Percentiles rank a stretch among this genome's conserved stretches.
These are phyloP conservation scores for Xyliphius kryptos DNA, from an alignment of 2,113 vertebrate species.

Conservation along the genomic window DNA sequence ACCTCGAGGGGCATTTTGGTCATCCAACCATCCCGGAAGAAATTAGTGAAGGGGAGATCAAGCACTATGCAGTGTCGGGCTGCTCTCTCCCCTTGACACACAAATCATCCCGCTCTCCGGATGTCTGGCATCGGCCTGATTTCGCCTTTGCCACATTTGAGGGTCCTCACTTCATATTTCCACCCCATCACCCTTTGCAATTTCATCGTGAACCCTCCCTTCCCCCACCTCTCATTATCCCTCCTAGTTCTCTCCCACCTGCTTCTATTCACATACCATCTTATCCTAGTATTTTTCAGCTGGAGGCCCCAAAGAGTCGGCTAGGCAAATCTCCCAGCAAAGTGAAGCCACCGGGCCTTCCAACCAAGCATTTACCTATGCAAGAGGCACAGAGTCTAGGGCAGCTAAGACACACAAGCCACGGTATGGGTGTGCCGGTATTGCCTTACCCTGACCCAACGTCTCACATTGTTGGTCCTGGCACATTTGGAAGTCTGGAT, in stretches of 20 bases:
- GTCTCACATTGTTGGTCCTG: constrained; percentile 79
- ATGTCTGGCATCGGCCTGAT: constrained; percentile 87
- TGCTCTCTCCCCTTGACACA: constrained; percentile 89
- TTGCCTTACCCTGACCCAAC: constrained; percentile 95
- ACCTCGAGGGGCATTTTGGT: constrained; percentile 85
- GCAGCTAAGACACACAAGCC: constrained; percentile 97
- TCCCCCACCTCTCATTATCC: constrained; percentile 69
- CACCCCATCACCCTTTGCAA: constrained; percentile 71
- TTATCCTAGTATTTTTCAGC: constrained; percentile 84
- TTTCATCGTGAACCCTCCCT: constrained; percentile 75
- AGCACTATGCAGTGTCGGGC: constrained; percentile 80
- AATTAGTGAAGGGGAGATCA: constrained; percentile 75
- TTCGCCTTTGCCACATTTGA: constrained; percentile 87
- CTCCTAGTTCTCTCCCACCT: constrained; percentile 78
- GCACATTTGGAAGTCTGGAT: constrained; percentile 89
- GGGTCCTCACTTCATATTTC: constrained; percentile 84
- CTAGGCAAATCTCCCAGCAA: constrained; percentile 82
- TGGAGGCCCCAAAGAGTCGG: constrained; percentile 85
- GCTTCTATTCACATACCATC: constrained; percentile 84
- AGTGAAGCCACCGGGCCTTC: constrained; percentile 72
- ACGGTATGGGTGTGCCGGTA: constrained; percentile 94
- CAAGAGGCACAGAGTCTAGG: constrained; percentile 89
- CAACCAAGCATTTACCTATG: constrained; percentile 94
- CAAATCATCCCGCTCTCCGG: constrained; percentile 84
- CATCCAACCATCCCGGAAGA: constrained; percentile 92